Percentiles rank a stretch among this genome's conserved stretches.
Conservation (phyloP, 2,888 invertebrate species). For the Capitulum mitella region DNA sequence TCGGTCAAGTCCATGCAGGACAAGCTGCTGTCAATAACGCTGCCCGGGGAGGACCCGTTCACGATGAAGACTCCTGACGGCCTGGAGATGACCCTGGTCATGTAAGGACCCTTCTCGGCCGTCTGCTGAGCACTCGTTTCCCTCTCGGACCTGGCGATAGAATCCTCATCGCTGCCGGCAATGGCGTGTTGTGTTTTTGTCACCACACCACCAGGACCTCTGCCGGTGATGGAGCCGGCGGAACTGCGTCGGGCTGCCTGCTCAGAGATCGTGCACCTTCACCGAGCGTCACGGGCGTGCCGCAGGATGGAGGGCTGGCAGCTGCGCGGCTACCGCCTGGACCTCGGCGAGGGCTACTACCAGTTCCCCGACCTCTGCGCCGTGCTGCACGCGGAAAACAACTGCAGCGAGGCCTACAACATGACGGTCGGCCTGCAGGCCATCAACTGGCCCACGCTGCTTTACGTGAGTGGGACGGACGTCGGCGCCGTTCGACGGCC, state of each 20-base stretch:
- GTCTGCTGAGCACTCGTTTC: too few relatives aligned
- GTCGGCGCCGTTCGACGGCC: too few relatives aligned
- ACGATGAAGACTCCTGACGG: slow-evolving; percentile 25
- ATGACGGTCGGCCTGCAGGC: slow-evolving; percentile 27
- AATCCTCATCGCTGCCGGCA: too few relatives aligned
- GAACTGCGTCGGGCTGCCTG: too few relatives aligned
- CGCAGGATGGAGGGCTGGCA: slow-evolving; percentile 25
- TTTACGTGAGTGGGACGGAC: slow-evolving; percentile 22
- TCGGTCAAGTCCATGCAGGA: slow-evolving; percentile 24
- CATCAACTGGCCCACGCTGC: slow-evolving; percentile 26
- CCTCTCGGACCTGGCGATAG: too few relatives aligned
- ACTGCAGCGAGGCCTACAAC: slow-evolving; percentile 23
- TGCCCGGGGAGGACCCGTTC: slow-evolving; percentile 27
- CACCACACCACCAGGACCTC: too few relatives aligned
- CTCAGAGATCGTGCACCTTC: too few relatives aligned
- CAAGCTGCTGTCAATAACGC: slow-evolving; percentile 22
- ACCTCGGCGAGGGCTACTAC: slow-evolving; percentile 25
- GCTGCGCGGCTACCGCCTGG: slow-evolving; percentile 22
- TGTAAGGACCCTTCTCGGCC: slow-evolving; percentile 25
- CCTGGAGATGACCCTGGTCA: slow-evolving; percentile 23
- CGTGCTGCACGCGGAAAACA: slow-evolving; percentile 23
- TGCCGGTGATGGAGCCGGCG: too few relatives aligned
- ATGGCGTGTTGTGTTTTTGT: too few relatives aligned
- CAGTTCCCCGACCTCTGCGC: slow-evolving; percentile 26
- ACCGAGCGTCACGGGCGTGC: too few relatives aligned